Evolutionary conservation across 2,797 vertebrate genomes (phyloP), one percentile per base, ranked within the genome.

Genomic region (Melanotaenia maccullochi): DNA sequence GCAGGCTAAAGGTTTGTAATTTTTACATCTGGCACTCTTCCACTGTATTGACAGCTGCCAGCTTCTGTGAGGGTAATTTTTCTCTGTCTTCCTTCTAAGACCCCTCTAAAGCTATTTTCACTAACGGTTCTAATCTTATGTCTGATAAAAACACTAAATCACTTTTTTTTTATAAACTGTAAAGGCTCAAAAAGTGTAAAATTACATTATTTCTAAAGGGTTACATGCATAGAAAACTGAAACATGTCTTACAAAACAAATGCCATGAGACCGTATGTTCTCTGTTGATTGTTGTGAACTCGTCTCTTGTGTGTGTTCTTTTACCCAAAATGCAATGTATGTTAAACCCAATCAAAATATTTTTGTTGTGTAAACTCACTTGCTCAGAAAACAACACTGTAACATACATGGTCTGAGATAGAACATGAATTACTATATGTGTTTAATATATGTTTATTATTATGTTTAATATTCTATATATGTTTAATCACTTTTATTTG

Each of bases 1-100:
- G 83, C 89, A 89, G 83, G 73, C 73, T 86, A 89, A 90, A 90
- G 87, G 76, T 82, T 90, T 89, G 78, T 66, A 5, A 20, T 52
- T 83, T 82, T 84, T 69, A 64, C 61, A 70, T 81, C 86, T 93
- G 84, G 76, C 87, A 86, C 75, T 68, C 59, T 64, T 79, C 71
- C 73, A 71, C 68, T 69, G 56, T 82, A 81, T 79, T 83, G 85
- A 89, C 83, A 86, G 79, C 73, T 47, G 78, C 82, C 85, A 83
- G 79, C 54, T 57, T 84, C 42, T 62, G 55, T 85, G 62, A 55
- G 51, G 52, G 74, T 71, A 58, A 40, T 67, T 49, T 51, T 32
- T 33, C 33, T 51, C 35, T 68, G 59, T 75, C 51, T 78, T 33
- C 71, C 62, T 49, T 65, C 12, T 44, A 55, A 64, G 47, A 71